Evolutionary conservation across 2,888 invertebrate species (phyloP), one percentile per base, ranked within the genome.

Genomic region (Crepidodera aurea): DNA sequence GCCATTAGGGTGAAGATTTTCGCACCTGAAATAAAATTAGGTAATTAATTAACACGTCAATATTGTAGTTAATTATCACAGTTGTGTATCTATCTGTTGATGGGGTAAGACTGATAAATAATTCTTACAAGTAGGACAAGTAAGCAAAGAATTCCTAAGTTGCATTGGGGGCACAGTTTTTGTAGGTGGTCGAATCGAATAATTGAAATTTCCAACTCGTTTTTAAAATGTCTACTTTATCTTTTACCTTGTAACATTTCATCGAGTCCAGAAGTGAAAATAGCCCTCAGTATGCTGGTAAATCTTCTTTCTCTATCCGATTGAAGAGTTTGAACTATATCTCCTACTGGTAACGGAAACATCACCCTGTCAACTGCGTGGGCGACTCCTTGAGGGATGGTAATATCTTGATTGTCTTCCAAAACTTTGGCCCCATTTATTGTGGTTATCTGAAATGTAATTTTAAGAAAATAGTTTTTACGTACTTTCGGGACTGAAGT

Each of bases 301-400:
- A 93, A 94, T 69, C 93, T 83, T 67, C 90, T 83, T 77, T 93
- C 93, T 42, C 93, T 83, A 80, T 94, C 94, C 0, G 93, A 91
- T 75, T 93, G 92, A 53, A 94, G 82, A 0, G 94, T 94, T 79
- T 93, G 93, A 34, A 93, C 85, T 53, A 94, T 82, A 80, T 94
- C 93, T 1, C 94, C 94, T 0, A 94, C 93, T 0, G 94, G 94
- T 64, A 94, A 83, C 0, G 94, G 94, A 84, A 94, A 94, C 93
- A 94, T 92, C 2, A 93, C 93, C 18, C 92, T 83, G 79, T 94
- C 94, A 0, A 94, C 86, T 0, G 91, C 89, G 75, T 94, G 93
- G 0, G 93, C 93, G 69, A 93, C 86, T 39, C 93, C 93, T 82
- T 94, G 93, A 0, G 93, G 93, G 68, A 93, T 91, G 71, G 88